Conservation (phyloP, 2,797 vertebrate species). For the Gallinago nigripennis region DNA sequence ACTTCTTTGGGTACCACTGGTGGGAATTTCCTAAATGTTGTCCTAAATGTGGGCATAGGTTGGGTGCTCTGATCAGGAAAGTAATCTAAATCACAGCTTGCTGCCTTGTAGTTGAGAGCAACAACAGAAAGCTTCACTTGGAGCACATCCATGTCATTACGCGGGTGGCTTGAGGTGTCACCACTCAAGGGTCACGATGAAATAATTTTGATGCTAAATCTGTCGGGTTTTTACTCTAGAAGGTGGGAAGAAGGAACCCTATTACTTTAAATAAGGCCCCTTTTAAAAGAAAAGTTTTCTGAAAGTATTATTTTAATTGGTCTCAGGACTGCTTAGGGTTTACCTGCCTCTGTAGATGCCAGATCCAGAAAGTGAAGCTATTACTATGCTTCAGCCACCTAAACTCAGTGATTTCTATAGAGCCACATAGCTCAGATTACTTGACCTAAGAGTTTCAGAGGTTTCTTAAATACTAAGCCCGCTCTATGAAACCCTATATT, state of each 20-base stretch:
- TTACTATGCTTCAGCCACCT: neutral
- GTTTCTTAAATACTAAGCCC: neutral
- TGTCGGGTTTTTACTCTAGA: neutral
- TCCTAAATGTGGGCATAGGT: neutral
- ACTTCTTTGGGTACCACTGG: neutral
- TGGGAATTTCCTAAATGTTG: neutral
- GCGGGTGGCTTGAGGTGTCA: neutral
- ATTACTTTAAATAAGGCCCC: neutral
- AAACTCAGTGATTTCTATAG: neutral
- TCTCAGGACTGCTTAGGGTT: neutral
- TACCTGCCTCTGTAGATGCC: neutral
- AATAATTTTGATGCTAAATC: neutral
- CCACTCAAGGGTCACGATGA: accelerated
- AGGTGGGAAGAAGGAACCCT: neutral
- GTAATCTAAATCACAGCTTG: neutral
- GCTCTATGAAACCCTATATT: neutral
- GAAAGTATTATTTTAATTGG: neutral
- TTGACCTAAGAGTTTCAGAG: neutral
- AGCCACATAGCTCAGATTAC: neutral
- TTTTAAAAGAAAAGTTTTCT: neutral
- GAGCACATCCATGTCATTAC: neutral
- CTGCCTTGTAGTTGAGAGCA: neutral
- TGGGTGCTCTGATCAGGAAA: neutral
- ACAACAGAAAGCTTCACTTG: neutral
- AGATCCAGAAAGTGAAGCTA: neutral